Base-by-base conservation (phyloP, 37 sponge, comb jelly and placozoan species). In the Oopsacas minuta region DNA sequence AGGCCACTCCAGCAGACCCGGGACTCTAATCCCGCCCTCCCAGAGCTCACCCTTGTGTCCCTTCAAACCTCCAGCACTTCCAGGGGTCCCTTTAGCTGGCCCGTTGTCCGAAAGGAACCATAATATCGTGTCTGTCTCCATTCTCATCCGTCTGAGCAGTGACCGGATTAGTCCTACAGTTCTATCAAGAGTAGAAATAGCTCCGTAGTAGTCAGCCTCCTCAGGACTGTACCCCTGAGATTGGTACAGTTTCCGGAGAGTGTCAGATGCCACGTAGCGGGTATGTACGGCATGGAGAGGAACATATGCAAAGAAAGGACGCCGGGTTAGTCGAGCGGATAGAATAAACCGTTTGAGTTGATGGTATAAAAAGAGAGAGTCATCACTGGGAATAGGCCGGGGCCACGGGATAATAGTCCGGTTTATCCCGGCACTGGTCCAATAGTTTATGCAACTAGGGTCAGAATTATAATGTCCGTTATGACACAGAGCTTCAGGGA, bases 61-160 rank as follows among this genome's bases (percentile, higher is more conserved):
- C 39, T 86, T 37, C 38, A 91, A 85, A 10, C 88, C 88, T 0
- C 37, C 81, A 0, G 88, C 85, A 1, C 23, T 23, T n/a, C 91
- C 91, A 0, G 91, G 88, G 37, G 82, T 86, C 1, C 53, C 39
- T 0, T 36, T 36, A 22, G 37, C 86, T 0, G 91, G 91, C 0
- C 91, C 91, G 46, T 91, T 91, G 61, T 91, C 91, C 83, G 88
- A 88, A 23, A 86, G 39, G 81, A 91, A 88, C 91, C 91, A 91
- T 0, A 91, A 69, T 82, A 91, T 53, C 0, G 91, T 91, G 83
- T 88, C 86, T 0, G 86, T 51, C 0, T 52, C 39, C 0, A 88
- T 1, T 3, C 37, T 38, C 22, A 39, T 36, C 15, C 83, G 51
- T 10, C 36, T 36, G 36, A 91, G 53, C 23, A 86, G 83, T 1